Percentiles rank a stretch among this genome's conserved stretches.
phyloP scores from a whole-genome alignment of 1,140 invertebrate species.

The Trigoniulus corallinus region DNA sequence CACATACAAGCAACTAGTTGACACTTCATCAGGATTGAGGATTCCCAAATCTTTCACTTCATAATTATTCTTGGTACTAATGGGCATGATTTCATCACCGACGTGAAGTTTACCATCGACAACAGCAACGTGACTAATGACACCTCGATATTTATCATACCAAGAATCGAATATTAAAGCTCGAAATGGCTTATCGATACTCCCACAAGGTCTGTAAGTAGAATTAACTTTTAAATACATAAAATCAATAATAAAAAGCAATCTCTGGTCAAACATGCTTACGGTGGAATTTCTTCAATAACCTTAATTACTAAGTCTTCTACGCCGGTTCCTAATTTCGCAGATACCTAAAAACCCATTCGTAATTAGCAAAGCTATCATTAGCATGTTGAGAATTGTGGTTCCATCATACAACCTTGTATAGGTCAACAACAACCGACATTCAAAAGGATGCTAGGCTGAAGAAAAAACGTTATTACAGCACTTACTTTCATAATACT shows the following conservation, averaged over 20 bases:
- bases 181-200: constrained; percentile 42
- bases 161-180: constrained; percentile 86
- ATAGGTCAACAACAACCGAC: too few species aligned
- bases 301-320: constrained; percentile 55
- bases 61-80: constrained; percentile 49
- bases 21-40: constrained; percentile 55
- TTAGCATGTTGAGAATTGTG: constrained; percentile 22
- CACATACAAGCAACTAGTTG: constrained; percentile 46
- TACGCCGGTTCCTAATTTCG: constrained; percentile 72
- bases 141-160: constrained; percentile 76
- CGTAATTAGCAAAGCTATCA: too few species aligned
- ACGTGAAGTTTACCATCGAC: constrained; percentile 50
- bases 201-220: constrained; percentile 34
- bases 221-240: neutral
- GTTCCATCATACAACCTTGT: too few species aligned
- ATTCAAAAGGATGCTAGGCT: neutral
- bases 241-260: neutral
- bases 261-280: neutral
- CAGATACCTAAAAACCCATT: constrained; percentile 38
- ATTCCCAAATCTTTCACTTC: constrained; percentile 63
- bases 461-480: neutral
- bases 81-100: constrained; percentile 46
- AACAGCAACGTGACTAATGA: constrained; percentile 60
- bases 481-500: constrained; percentile 42
- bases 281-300: constrained; percentile 55